A percentile compares a stretch with the other conserved stretches of the same genome.
Conservation (phyloP, 2,888 invertebrate species). For the Drosophila nigritarsus region DNA sequence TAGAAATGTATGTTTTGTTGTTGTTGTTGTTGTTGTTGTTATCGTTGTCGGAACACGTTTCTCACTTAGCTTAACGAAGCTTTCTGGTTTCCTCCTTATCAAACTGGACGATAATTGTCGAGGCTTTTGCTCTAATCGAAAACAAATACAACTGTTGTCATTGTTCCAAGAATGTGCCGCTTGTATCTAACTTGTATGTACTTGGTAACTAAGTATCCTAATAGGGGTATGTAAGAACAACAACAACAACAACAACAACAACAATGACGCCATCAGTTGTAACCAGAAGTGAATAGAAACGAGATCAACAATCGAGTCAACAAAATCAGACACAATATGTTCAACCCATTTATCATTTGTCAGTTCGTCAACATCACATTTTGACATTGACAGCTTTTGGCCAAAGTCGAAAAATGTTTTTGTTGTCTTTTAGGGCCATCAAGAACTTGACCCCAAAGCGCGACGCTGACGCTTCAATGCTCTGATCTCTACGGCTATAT, state of each 20-base stretch:
- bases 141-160: not conserved
- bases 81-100: slow-evolving; percentile 66
- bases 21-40: slow-evolving; percentile 27
- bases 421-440: slow-evolving; percentile 46
- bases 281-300: slow-evolving; percentile 4
- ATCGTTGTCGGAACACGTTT: slow-evolving; percentile 60
- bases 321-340: not conserved
- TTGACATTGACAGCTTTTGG: slow-evolving; percentile 65
- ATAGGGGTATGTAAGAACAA: not conserved
- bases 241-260: not conserved
- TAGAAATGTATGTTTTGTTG: slow-evolving; percentile 60
- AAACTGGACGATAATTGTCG: slow-evolving; percentile 22
- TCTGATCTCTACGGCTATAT: slow-evolving; percentile 19
- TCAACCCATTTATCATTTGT: slow-evolving; percentile 58
- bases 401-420: slow-evolving; percentile 34
- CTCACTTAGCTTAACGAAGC: slow-evolving; percentile 29
- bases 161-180: not conserved
- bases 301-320: slow-evolving; percentile 10
- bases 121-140: slow-evolving; percentile 4
- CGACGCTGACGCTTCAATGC: slow-evolving; percentile 26
- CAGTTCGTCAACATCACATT: slow-evolving; percentile 30
- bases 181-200: not conserved
- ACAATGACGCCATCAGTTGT: not conserved
- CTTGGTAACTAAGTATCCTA: not conserved
- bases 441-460: slow-evolving; percentile 76